These are phyloP conservation scores for Salvelinus sp. DNA, from an alignment of 2,113 vertebrate species.

Conservation along the genomic window DNA sequence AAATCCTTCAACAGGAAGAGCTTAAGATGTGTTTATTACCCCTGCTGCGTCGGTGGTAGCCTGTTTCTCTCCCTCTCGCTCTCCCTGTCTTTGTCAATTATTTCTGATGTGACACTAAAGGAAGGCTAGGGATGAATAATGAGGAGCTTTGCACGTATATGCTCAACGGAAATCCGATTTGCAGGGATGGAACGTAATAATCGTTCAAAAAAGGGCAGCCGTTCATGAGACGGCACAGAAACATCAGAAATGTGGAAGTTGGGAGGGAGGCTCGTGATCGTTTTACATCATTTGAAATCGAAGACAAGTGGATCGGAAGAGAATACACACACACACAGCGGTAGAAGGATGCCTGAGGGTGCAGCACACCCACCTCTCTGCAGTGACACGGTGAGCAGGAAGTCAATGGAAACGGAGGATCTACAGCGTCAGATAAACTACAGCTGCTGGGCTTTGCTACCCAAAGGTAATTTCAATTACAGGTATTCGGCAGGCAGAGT, in stretches of 20 bases:
- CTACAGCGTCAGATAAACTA: neutral
- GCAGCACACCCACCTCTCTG: neutral
- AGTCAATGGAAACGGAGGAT: neutral
- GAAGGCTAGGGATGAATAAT: neutral
- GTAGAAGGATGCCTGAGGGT: neutral
- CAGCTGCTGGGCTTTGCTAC: neutral
- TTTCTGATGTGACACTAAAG: conserved; percentile 15
- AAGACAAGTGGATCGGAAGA: neutral
- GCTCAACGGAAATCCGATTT: conserved; percentile 6
- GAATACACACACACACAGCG: neutral
- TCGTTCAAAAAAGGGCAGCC: neutral
- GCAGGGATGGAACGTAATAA: neutral
- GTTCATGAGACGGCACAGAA: neutral
- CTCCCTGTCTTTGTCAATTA: conserved; percentile 14
- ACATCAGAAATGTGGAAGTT: neutral
- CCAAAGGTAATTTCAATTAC: conserved; percentile 19
- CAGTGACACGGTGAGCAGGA: neutral
- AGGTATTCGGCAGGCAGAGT: neutral
- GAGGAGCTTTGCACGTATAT: neutral
- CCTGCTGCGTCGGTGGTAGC: conserved; percentile 2
- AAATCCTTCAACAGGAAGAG: neutral
- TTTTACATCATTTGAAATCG: neutral
- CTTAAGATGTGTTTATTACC: conserved; percentile 20
- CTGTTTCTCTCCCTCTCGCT: neutral
- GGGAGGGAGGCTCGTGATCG: neutral